Conservation (phyloP, 2,888 invertebrate genomes). For the Caenorhabditis drosophilae region DNA sequence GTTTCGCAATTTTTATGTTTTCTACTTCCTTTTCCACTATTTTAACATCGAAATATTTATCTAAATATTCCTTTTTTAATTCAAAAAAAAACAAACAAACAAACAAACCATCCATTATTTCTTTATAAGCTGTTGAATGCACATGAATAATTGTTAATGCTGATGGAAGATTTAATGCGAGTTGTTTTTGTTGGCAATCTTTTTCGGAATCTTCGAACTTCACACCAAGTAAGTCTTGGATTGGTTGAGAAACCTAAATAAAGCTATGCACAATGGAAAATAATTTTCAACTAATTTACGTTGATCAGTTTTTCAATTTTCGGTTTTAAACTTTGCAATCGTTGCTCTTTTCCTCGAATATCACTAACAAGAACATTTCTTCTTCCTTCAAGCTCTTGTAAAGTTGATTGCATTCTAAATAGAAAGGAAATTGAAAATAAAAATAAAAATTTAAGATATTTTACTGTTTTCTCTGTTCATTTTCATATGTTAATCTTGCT, state of each 20-base stretch:
- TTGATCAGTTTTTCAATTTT: conserved; percentile 33
- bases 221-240: conserved; percentile 47
- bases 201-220: conserved; percentile 18
- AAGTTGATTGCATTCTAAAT: conserved; percentile 45
- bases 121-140: conserved; percentile 46
- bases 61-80: conserved; percentile 7
- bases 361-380: conserved; percentile 54
- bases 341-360: conserved; percentile 56
- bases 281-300: conserved; percentile 3
- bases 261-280: not conserved
- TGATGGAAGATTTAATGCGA: conserved; percentile 36
- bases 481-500: conserved; percentile 53
- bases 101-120: conserved; percentile 37
- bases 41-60: conserved; percentile 18
- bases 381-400: conserved; percentile 55
- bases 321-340: conserved; percentile 43
- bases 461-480: conserved; percentile 48
- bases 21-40: conserved; percentile 14
- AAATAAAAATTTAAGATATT: conserved; percentile 2
- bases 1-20: not conserved
- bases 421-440: not conserved
- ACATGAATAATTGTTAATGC: conserved; percentile 37
- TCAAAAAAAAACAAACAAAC: not conserved
- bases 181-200: conserved; percentile 14
- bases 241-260: conserved; percentile 36